Percentiles rank a stretch among this genome's conserved stretches.
These are phyloP conservation scores for Glaucomys volans DNA, from an alignment of 2,113 vertebrate genomes.

Conservation along the genomic window DNA sequence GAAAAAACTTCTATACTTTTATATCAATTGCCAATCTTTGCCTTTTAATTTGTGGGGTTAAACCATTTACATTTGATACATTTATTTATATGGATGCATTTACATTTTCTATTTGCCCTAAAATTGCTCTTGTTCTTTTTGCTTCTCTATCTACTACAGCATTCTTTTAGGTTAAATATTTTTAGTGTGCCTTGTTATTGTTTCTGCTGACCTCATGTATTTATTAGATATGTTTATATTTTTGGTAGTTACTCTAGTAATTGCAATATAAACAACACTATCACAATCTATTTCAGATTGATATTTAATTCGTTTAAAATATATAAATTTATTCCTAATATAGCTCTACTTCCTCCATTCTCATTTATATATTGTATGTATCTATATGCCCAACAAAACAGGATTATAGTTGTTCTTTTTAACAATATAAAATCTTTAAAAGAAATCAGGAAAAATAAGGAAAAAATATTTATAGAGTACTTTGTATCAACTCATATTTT, in stretches of 20 bases:
- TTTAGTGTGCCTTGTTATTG: neutral
- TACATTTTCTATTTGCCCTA: constrained; percentile 35
- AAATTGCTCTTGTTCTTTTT: neutral
- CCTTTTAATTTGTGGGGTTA: neutral
- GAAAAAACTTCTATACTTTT: neutral
- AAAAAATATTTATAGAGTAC: neutral
- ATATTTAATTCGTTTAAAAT: constrained; percentile 21
- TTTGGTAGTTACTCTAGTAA: neutral
- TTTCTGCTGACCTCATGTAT: neutral
- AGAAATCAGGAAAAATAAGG: neutral
- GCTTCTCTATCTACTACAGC: neutral
- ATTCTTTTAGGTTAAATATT: neutral
- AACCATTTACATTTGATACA: neutral
- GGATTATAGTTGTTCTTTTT: neutral
- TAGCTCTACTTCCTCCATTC: neutral
- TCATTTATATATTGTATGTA: neutral
- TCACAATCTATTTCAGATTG: neutral
- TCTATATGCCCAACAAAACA: neutral
- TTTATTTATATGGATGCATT: neutral
- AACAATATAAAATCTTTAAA: neutral
- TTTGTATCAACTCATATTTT: neutral
- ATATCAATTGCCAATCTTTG: neutral
- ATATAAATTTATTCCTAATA: neutral
- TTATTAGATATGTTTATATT: neutral
- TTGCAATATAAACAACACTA: neutral